Conservation (phyloP, 2,888 invertebrate species). For the Patella depressa region DNA sequence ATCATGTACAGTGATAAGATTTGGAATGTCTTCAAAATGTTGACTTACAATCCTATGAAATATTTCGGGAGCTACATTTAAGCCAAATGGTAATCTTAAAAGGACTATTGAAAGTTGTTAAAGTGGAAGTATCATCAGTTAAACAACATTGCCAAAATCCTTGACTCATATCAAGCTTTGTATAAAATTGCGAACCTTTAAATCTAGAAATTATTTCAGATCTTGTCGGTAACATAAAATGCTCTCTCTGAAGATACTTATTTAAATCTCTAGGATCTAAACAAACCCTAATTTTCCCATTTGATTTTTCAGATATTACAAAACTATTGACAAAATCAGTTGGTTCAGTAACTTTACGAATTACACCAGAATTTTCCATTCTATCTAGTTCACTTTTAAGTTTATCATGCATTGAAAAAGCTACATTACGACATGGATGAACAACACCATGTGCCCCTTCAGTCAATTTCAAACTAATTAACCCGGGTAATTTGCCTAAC, state of each 20-base stretch:
- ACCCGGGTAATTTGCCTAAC: background rate
- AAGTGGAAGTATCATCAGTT: background rate
- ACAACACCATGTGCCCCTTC: background rate
- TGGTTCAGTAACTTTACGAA: background rate
- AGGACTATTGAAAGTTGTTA: background rate
- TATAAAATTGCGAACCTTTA: background rate
- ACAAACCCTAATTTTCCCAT: background rate
- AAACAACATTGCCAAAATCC: background rate
- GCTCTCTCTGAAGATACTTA: background rate
- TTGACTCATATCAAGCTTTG: background rate
- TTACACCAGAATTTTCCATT: background rate
- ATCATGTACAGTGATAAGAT: slow-evolving; percentile 1
- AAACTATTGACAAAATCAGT: background rate
- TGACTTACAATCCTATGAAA: slow-evolving; percentile 5
- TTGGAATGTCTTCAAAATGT: background rate
- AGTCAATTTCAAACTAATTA: background rate
- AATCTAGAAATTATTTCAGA: background rate
- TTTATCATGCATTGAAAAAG: background rate
- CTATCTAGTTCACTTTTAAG: background rate
- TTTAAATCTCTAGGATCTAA: background rate
- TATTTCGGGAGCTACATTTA: slow-evolving; percentile 1
- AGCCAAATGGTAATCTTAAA: background rate
- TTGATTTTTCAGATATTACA: background rate
- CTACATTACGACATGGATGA: background rate
- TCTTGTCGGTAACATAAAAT: background rate